Conservation (phyloP, 2,888 invertebrate genomes). For the Pachymerium ferrugineum region DNA sequence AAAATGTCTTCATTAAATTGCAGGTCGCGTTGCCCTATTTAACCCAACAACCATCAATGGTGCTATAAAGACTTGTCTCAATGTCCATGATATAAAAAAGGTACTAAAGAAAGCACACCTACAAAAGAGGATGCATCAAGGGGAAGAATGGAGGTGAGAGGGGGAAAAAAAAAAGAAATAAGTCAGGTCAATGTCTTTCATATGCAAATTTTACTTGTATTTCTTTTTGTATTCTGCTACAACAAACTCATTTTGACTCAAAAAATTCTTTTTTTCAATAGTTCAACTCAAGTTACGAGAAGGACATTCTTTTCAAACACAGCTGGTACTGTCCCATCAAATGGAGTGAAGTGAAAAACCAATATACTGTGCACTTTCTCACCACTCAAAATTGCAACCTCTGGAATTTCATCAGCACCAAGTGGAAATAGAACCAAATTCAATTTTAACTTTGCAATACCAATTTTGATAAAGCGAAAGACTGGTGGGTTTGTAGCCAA, state of each 20-base stretch:
- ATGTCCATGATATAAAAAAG: background rate
- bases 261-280: background rate
- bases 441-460: background rate
- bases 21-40: slow-evolving; percentile 10
- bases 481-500: background rate
- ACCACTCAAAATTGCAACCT: slow-evolving; percentile 14
- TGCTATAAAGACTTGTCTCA: background rate
- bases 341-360: slow-evolving; percentile 18
- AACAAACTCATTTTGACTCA: slow-evolving; percentile 10
- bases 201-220: slow-evolving; percentile 1
- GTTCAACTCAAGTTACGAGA: background rate
- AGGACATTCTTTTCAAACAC: background rate
- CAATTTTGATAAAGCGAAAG: background rate
- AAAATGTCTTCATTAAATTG: slow-evolving; percentile 18
- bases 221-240: background rate
- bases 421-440: background rate
- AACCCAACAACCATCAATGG: slow-evolving; percentile 11
- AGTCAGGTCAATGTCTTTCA: background rate
- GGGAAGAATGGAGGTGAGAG: too few species aligned
- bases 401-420: slow-evolving; percentile 14
- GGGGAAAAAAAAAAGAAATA: too few species aligned
- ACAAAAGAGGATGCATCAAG: background rate
- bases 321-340: slow-evolving; percentile 21
- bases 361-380: slow-evolving; percentile 1
- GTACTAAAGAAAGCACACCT: too few species aligned